A percentile compares a stretch with the other conserved stretches of the same genome.
Conservation (phyloP, 2,888 invertebrate species). For the Apoderus coryli region DNA sequence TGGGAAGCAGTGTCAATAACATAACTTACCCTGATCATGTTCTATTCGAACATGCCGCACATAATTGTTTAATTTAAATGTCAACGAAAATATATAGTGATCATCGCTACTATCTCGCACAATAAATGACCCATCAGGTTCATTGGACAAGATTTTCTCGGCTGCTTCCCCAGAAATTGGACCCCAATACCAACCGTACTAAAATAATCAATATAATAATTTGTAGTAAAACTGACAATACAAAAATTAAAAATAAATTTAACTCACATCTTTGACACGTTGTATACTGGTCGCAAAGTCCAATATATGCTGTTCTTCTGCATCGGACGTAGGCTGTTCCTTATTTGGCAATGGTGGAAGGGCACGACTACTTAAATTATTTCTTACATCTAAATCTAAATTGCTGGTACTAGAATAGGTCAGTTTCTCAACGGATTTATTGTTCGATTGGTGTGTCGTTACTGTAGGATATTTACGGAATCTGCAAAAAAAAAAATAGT, state of each 20-base stretch:
- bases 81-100: slow-evolving; percentile 87
- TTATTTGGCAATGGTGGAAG: slow-evolving; percentile 47
- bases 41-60: slow-evolving; percentile 87
- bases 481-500: no score
- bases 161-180: slow-evolving; percentile 83
- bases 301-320: slow-evolving; percentile 36
- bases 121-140: slow-evolving; percentile 88
- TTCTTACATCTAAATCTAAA: slow-evolving; percentile 32
- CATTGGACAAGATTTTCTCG: slow-evolving; percentile 79
- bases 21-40: slow-evolving; percentile 85
- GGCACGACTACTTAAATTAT: slow-evolving; percentile 47
- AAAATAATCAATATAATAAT: slow-evolving; percentile 22
- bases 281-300: slow-evolving; percentile 87
- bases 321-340: slow-evolving; percentile 15
- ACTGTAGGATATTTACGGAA: no score
- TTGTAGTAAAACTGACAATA: slow-evolving; percentile 3
- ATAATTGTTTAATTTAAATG: slow-evolving; percentile 80
- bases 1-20: no score
- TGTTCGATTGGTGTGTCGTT: no score
- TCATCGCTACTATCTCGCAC: slow-evolving; percentile 89
- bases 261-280: slow-evolving; percentile 83
- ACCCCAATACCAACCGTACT: slow-evolving; percentile 97
- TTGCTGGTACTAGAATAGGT: no score
- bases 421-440: no score
- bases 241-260: slow-evolving; percentile 6